These are phyloP conservation scores for Mirounga angustirostris DNA, from an alignment of 2,113 vertebrate genomes.

Conservation along the genomic window DNA sequence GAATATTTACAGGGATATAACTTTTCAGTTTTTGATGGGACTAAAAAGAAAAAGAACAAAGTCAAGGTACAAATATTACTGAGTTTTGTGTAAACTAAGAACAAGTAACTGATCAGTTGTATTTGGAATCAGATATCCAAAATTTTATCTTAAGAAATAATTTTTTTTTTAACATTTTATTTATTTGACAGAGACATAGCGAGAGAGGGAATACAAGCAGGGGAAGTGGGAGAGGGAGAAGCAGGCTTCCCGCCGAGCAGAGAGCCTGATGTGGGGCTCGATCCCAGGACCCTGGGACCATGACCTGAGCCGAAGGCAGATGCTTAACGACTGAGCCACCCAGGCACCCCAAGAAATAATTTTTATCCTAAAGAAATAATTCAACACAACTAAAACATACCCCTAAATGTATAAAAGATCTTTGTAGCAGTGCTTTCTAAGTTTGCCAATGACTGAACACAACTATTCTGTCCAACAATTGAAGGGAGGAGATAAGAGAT, in stretches of 20 bases:
- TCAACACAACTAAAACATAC: background rate
- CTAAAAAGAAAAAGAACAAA: background rate
- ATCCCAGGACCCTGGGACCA: too few species aligned
- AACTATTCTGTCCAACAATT: background rate
- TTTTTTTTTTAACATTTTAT: background rate
- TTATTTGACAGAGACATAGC: too few species aligned
- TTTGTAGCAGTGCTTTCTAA: background rate
- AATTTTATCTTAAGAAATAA: constrained; percentile 2
- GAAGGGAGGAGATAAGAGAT: background rate
- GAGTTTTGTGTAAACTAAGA: constrained; percentile 13
- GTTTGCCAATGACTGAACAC: background rate
- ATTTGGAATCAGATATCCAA: background rate
- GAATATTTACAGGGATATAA: background rate
- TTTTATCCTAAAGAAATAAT: constrained; percentile 18
- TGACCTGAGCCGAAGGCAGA: too few species aligned
- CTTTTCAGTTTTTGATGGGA: background rate
- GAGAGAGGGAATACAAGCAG: too few species aligned
- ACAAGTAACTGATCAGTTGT: background rate
- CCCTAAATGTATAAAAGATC: background rate
- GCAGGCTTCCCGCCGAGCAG: too few species aligned
- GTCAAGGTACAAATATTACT: background rate
- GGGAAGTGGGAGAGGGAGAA: too few species aligned
- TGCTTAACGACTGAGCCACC: too few species aligned
- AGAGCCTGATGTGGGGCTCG: too few species aligned
- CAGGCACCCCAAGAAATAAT: background rate